Conservation (phyloP, 1,140 invertebrate species). For the Drosophila hydei region DNA sequence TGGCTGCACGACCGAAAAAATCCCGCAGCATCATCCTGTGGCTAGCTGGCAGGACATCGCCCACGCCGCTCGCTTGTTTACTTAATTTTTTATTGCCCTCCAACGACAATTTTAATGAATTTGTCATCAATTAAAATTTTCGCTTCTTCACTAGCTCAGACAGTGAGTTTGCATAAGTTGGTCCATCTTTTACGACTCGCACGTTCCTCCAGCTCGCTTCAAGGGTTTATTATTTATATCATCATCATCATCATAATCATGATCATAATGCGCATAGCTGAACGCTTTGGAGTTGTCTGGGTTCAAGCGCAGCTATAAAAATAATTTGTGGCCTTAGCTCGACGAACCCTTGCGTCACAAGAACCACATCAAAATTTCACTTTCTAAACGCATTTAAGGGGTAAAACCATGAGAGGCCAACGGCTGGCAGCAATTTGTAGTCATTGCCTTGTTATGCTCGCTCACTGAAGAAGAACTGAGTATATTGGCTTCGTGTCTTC, state of each 20-base stretch:
- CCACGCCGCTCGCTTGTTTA: constrained; percentile 61
- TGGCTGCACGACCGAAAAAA: constrained; percentile 38
- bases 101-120: constrained; percentile 75
- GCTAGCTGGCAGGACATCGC: constrained; percentile 17
- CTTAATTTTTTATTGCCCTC: constrained; percentile 64
- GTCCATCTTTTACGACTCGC: constrained; percentile 62
- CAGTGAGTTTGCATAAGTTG: constrained; percentile 4
- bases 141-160: constrained; percentile 52
- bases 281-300: constrained; percentile 51
- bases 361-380: constrained; percentile 33
- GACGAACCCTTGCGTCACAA: constrained; percentile 23
- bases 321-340: constrained; percentile 75
- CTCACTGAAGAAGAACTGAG: too few species aligned
- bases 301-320: constrained; percentile 75
- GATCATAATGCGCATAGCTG: constrained; percentile 66
- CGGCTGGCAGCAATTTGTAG: constrained; percentile 76
- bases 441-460: constrained; percentile 60
- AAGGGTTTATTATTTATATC: constrained; percentile 54
- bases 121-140: constrained; percentile 82
- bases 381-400: constrained; percentile 44
- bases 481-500: too few species aligned
- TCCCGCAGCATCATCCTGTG: constrained; percentile 17
- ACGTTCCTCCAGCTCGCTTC: constrained; percentile 53
- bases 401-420: constrained; percentile 34
- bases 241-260: too few species aligned